phyloP scores from a whole-genome alignment of 2,113 vertebrate genomes.

The Coptodon rendalli region DNA sequence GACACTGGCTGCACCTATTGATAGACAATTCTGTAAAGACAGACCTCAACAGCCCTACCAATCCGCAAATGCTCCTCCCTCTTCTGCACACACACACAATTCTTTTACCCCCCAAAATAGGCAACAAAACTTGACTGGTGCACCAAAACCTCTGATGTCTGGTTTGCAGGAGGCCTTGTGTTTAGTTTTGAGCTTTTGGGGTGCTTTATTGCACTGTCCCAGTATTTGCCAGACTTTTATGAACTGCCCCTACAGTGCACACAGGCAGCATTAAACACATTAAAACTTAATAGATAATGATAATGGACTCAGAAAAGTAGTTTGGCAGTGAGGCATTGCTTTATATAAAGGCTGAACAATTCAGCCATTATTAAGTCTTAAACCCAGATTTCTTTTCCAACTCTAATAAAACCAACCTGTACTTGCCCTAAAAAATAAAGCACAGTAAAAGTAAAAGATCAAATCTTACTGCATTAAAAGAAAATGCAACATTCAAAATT shows the following conservation, averaged over 20 bases:
- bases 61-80: conserved; percentile 15
- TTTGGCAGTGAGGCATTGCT: neutral
- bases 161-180: conserved; percentile 14
- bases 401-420: neutral
- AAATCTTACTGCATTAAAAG: neutral
- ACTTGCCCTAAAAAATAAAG: neutral
- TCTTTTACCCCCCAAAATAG: conserved; percentile 10
- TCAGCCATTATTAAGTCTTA: neutral
- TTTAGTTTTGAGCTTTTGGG: neutral
- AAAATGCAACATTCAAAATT: neutral
- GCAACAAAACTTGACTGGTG: conserved; percentile 22
- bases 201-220: neutral
- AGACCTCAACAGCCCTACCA: conserved; percentile 76
- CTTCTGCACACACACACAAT: neutral
- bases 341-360: neutral
- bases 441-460: neutral
- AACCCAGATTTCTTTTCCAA: neutral
- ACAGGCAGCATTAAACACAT: neutral
- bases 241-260: neutral
- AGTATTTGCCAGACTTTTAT: neutral
- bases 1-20: conserved; percentile 98
- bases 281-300: neutral
- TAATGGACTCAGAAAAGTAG: neutral
- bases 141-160: conserved; percentile 16
- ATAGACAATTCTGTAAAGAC: conserved; percentile 96